Evolutionary conservation across 2,797 vertebrate species (phyloP), one percentile per base, ranked within the genome.

Genomic region (Melanotaenia nigrans): DNA sequence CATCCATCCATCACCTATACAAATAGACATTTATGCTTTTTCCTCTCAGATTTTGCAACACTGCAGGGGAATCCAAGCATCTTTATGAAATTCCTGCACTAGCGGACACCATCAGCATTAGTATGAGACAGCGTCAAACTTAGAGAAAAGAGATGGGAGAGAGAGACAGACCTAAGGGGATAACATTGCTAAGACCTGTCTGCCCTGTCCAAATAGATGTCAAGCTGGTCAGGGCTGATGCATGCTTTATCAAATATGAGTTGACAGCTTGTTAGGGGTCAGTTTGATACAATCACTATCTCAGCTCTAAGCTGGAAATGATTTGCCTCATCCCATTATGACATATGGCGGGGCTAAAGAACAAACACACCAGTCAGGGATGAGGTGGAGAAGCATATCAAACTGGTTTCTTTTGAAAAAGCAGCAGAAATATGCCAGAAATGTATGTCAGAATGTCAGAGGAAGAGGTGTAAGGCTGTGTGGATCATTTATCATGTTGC

Each of bases 241-340:
- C 85, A 87, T 92, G 91, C 90, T 89, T 87, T 74, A 79, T 89
- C 84, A 92, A 92, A 93, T 88, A 36, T 68, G 89, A 92, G 86
- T 78, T 72, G 92, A 93, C 92, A 93, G 89, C 91, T 92, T 92
- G 91, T 94, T 93, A 91, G 89, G 81, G 89, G 85, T 90, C 90
- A 90, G 90, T 90, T 92, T 92, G 90, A 92, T 87, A 82, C 88
- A 81, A 92, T 91, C 89, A 86, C 88, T 71, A 62, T 86, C 85
- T 81, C 75, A 0, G 75, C 84, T 74, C 81, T 7, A 47, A 84
- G 73, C 88, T 89, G 89, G 87, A 85, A 89, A 86, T 82, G 84
- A 91, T 92, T 91, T 89, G 82, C 77, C 75, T 78, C 45, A 16
- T 75, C 77, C 80, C 79, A 83, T 91, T 83, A 90, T 83, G 82